Conservation (phyloP, 2,113 vertebrate genomes). For the Acanthisitta chloris region DNA sequence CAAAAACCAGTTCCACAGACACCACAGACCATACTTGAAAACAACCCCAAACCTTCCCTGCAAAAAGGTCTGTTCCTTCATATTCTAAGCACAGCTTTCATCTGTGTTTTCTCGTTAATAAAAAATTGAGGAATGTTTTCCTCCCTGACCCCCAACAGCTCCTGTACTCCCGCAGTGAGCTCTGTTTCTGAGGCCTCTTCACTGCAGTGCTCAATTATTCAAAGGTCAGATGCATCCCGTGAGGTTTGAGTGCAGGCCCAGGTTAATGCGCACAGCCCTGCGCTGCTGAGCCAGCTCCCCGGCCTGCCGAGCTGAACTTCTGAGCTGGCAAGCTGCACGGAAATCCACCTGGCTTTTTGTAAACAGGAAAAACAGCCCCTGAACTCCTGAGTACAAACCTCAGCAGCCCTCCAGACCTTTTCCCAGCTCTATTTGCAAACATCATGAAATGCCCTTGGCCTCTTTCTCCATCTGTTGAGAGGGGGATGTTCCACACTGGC, state of each 20-base stretch:
- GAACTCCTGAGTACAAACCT: not conserved
- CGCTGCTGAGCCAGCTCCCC: not conserved
- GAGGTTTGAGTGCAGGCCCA: not conserved
- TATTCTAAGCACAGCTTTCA: not conserved
- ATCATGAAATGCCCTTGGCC: not conserved
- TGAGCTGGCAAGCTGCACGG: not conserved
- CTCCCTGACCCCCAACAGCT: not conserved
- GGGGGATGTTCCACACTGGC: not conserved
- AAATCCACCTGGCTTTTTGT: not conserved
- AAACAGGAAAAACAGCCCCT: not conserved
- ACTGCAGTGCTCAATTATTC: conserved; percentile 24
- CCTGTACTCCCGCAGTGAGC: not conserved
- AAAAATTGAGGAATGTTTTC: conserved; percentile 2
- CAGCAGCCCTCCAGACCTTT: not conserved
- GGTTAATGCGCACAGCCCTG: not conserved
- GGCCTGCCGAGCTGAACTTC: not conserved
- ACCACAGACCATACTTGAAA: not conserved
- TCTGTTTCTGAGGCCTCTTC: not conserved
- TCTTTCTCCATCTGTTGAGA: not conserved
- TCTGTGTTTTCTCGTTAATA: not conserved
- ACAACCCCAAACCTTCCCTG: not conserved
- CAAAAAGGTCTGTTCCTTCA: not conserved
- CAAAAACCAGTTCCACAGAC: not conserved
- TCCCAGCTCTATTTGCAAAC: not conserved
- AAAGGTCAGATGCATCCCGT: conserved; percentile 34